Evolutionary conservation across 2,888 invertebrate genomes (phyloP).

Genomic region (Alviniconcha strummeri): DNA sequence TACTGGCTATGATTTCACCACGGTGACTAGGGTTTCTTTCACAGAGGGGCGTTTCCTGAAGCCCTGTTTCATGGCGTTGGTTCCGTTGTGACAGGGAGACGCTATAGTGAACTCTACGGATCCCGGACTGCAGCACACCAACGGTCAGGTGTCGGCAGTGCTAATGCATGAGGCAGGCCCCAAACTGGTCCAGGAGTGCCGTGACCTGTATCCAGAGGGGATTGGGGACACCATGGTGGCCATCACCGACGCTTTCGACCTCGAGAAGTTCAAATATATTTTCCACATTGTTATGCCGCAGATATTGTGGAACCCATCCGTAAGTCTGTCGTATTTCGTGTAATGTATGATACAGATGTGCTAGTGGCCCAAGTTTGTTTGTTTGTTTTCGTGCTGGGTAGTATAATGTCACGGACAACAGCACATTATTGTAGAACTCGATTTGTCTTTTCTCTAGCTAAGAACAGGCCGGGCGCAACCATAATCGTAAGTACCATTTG

Average conservation of each 20-base stretch:
- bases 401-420: no score
- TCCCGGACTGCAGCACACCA: neutral
- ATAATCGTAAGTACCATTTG: no score
- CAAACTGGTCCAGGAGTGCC: neutral
- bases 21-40: no score
- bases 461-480: no score
- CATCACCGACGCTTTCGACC: neutral
- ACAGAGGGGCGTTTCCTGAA: neutral
- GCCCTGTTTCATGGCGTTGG: neutral
- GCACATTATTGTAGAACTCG: no score
- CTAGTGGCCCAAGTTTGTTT: neutral
- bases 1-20: no score
- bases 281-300: neutral
- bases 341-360: no score
- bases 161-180: neutral
- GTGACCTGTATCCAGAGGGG: neutral
- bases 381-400: neutral
- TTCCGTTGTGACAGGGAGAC: neutral
- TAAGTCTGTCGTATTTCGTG: neutral
- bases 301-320: neutral
- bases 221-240: neutral
- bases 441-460: no score
- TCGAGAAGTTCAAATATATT: neutral
- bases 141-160: neutral
- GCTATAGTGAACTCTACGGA: conserved; percentile 7